Base-by-base conservation (phyloP, 2,797 vertebrate species). In the Xiphophorus birchmanni region DNA sequence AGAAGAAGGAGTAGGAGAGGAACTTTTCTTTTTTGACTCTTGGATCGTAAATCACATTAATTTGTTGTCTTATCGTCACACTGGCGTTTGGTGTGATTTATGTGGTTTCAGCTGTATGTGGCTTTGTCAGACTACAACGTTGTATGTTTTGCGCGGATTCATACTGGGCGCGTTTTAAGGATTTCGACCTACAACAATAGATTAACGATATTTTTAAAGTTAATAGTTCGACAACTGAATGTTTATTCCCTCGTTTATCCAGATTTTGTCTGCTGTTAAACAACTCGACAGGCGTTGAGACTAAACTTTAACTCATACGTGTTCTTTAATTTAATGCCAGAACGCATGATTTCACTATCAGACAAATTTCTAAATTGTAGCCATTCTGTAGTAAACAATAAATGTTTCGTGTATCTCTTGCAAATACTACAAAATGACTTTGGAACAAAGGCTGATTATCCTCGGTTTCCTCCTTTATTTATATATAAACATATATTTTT, bases 41-140 rank as follows among this genome's bases (percentile, higher is more conserved):
- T 95, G 96, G 97, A 97, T 97, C 96, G 95, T 98, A 96, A 95
- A 93, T 97, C 96, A 95, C 95, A 96, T 96, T 98, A 97, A 97
- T 95, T 97, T 95, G 81, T 94, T 96, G 96, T 96, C 94, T 96
- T 96, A 96, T 91, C 94, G 94, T 95, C 95, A 96, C 93, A 90
- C 92, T 92, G 93, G 94, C 95, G 93, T 95, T 92, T 87, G 92
- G 90, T 76, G 92, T 96, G 96, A 96, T 97, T 96, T 97, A 97
- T 96, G 96, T 94, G 83, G 90, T 95, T 96, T 96, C 96, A 92
- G 90, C 95, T 85, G 37, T 29, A 90, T 94, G 94, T 91, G 95
- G 93, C 94, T 94, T 92, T 94, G 94, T 95, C 95, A 95, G 94
- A 90, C 90, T 91, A 90, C 86, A 87, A 84, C 81, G 79, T 91